These are phyloP conservation scores for Epinephelus fuscoguttatus DNA, from an alignment of 2,113 vertebrate genomes.

Conservation along the genomic window DNA sequence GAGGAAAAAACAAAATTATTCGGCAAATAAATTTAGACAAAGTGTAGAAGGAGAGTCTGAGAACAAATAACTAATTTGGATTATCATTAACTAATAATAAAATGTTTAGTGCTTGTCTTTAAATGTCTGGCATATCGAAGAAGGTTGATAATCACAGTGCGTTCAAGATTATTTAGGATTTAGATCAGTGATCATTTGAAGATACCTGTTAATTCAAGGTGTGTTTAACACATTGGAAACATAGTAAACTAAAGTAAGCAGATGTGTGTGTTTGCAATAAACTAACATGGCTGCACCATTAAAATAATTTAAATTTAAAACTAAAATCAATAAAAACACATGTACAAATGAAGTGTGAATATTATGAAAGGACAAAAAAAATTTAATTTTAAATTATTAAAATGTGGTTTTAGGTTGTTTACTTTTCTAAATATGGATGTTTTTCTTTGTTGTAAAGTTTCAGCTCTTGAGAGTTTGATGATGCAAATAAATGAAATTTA, in stretches of 20 bases:
- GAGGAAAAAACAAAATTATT: not conserved
- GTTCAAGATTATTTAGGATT: not conserved
- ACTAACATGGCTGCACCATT: not conserved
- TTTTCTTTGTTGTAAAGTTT: not conserved
- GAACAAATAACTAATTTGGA: not conserved
- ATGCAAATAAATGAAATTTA: no score
- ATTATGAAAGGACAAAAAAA: no score
- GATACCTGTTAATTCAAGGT: conserved; percentile 4
- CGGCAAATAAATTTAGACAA: not conserved
- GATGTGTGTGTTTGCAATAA: not conserved
- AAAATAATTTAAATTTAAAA: not conserved
- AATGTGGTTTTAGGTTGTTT: not conserved
- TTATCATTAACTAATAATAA: not conserved
- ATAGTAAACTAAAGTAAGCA: no score
- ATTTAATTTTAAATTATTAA: not conserved
- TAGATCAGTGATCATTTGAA: not conserved
- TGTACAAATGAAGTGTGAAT: no score
- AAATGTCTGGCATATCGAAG: not conserved
- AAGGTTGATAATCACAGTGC: not conserved
- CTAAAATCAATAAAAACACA: no score
- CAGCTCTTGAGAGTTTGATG: not conserved
- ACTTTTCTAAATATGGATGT: not conserved
- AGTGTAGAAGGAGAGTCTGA: not conserved
- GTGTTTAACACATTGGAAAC: not conserved
- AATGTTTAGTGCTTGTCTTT: not conserved